Percentiles rank a stretch among this genome's conserved stretches.
phyloP scores from a whole-genome alignment of 2,888 invertebrate genomes.

The Teleiodes luculella region DNA sequence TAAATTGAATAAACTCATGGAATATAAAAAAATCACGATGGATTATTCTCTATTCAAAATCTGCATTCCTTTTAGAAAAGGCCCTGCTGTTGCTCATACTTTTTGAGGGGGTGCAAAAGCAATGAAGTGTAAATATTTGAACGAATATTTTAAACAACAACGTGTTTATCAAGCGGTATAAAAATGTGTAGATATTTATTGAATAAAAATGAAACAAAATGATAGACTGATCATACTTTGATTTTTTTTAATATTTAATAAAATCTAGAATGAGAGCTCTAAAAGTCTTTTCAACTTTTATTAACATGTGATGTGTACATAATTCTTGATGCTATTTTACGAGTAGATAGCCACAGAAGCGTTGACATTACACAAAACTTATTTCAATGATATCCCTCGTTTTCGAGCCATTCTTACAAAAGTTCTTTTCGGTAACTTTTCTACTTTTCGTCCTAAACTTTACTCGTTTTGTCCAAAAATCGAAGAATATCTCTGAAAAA shows the following conservation, averaged over 20 bases:
- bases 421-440: slow-evolving; percentile 25
- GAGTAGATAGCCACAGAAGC: slow-evolving; percentile 22
- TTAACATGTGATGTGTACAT: not conserved
- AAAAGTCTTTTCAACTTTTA: not conserved
- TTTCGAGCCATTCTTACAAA: slow-evolving; percentile 16
- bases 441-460: slow-evolving; percentile 17
- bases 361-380: slow-evolving; percentile 35
- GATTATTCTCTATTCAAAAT: too few species aligned
- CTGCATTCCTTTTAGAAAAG: not conserved
- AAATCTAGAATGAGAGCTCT: not conserved
- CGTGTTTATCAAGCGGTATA: slow-evolving; percentile 42
- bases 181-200: too few species aligned
- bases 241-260: too few species aligned
- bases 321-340: slow-evolving; percentile 5
- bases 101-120: slow-evolving; percentile 32
- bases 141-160: slow-evolving; percentile 29
- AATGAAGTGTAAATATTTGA: slow-evolving; percentile 46
- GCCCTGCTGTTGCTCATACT: not conserved
- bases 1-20: too few species aligned
- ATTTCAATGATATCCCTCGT: slow-evolving; percentile 22
- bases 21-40: too few species aligned
- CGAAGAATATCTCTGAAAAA: too few species aligned
- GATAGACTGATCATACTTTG: not conserved
- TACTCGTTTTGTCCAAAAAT: too few species aligned
- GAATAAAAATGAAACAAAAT: too few species aligned